These are phyloP conservation scores for Zootermopsis nevadensis DNA, from an alignment of 2,888 invertebrate species.

Conservation along the genomic window DNA sequence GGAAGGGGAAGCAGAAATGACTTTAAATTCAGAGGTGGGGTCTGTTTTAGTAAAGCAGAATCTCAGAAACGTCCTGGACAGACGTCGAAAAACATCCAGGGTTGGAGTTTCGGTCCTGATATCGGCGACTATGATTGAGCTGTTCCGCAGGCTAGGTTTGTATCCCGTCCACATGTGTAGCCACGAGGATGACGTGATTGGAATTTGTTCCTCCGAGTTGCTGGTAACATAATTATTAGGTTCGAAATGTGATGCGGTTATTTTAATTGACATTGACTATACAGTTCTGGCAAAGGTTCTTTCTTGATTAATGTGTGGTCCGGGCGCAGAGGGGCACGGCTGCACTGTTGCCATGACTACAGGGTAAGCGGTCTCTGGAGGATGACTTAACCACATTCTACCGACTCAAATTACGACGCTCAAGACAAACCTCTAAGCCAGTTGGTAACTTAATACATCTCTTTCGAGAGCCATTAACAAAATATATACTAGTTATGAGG, in stretches of 20 bases:
- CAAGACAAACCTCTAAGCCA: neutral
- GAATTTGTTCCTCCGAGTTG: too few relatives aligned
- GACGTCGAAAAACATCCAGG: too few relatives aligned
- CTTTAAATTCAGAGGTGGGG: too few relatives aligned
- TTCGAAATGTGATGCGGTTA: neutral
- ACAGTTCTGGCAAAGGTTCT: conserved; percentile 17
- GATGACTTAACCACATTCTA: neutral
- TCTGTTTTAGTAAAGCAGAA: too few relatives aligned
- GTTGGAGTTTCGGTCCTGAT: too few relatives aligned
- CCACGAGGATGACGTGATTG: too few relatives aligned
- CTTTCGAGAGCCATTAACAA: conserved; percentile 19
- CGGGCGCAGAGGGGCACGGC: neutral
- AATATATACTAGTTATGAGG: conserved; percentile 11
- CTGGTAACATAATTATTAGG: neutral
- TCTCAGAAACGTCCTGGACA: too few relatives aligned
- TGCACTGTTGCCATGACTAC: conserved; percentile 13
- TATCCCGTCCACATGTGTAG: too few relatives aligned
- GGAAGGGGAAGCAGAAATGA: too few relatives aligned
- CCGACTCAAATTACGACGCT: conserved; percentile 12
- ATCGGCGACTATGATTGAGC: too few relatives aligned
- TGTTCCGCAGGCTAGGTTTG: too few relatives aligned
- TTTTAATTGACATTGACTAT: conserved; percentile 15
- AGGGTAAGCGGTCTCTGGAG: neutral
- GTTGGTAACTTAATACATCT: conserved; percentile 22
- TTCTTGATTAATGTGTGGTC: conserved; percentile 29